Percentiles rank a stretch among this genome's conserved stretches.
Evolutionary conservation across 2,113 vertebrate genomes (phyloP).

Genomic region (Otis tarda): DNA sequence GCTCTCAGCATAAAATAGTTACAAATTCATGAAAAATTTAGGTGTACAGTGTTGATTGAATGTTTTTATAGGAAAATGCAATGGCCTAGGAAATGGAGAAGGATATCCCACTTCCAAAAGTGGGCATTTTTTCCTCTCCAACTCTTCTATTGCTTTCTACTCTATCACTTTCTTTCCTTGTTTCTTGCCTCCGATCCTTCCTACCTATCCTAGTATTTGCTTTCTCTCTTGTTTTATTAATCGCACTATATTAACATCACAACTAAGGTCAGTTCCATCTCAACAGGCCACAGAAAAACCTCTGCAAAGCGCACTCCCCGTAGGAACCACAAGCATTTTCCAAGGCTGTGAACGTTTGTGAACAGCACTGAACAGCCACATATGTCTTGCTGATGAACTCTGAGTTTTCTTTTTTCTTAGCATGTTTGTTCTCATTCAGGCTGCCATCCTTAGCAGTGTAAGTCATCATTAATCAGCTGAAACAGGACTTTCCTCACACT

Average conservation of each 20-base stretch:
- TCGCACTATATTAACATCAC: background rate
- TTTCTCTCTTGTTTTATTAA: slow-evolving; percentile 13
- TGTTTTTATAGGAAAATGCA: background rate
- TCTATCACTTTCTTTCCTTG: background rate
- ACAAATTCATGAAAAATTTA: background rate
- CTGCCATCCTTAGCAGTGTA: slow-evolving; percentile 5
- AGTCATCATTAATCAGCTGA: slow-evolving; percentile 15
- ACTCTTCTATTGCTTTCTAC: background rate
- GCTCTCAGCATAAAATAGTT: background rate
- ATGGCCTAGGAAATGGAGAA: background rate
- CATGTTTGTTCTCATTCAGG: background rate
- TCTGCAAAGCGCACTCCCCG: background rate
- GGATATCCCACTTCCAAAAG: background rate
- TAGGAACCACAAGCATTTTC: background rate
- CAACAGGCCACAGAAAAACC: background rate
- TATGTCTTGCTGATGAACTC: background rate
- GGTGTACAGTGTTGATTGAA: background rate
- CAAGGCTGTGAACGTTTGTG: background rate
- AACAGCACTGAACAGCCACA: background rate
- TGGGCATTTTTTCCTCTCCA: background rate
- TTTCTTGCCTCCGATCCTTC: background rate
- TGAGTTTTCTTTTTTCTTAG: background rate
- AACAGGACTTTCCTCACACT: slow-evolving; percentile 5
- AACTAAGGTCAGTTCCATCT: background rate
- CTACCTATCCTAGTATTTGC: background rate